Percentiles rank a stretch among this genome's conserved stretches.
Conservation (phyloP, 2,113 vertebrate genomes). For the Montifringilla adamsi region DNA sequence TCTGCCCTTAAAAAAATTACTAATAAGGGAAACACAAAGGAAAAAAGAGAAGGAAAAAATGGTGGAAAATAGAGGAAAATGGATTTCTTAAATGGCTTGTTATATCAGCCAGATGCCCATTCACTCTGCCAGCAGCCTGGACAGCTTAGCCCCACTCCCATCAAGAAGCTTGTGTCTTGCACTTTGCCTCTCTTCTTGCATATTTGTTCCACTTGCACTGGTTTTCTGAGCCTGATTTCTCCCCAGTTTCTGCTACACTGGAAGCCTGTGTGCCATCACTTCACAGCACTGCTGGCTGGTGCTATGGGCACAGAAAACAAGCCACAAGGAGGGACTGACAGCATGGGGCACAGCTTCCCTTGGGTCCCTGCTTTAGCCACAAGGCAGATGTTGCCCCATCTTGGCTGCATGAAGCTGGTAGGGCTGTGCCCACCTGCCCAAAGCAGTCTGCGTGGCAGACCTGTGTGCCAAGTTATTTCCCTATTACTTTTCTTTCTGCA, state of each 20-base stretch:
- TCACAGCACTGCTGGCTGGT: not conserved
- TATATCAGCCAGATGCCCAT: not conserved
- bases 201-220: not conserved
- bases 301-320: not conserved
- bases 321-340: not conserved
- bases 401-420: not conserved
- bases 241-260: not conserved
- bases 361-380: rapidly evolving
- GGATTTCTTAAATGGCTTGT: not conserved
- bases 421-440: not conserved
- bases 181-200: not conserved
- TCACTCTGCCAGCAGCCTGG: not conserved
- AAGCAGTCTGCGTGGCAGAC: not conserved
- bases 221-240: not conserved
- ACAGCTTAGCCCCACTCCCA: not conserved
- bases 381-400: not conserved
- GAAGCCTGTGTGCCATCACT: not conserved
- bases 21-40: not conserved
- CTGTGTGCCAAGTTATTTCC: not conserved
- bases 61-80: not conserved
- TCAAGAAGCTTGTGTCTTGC: not conserved
- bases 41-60: not conserved
- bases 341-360: not conserved
- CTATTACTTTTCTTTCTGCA: not conserved
- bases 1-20: not conserved